Percentiles rank a stretch among this genome's conserved stretches.
These are phyloP conservation scores for Lasioglossum calceatum DNA, from an alignment of 2,888 invertebrate species.

Conservation along the genomic window DNA sequence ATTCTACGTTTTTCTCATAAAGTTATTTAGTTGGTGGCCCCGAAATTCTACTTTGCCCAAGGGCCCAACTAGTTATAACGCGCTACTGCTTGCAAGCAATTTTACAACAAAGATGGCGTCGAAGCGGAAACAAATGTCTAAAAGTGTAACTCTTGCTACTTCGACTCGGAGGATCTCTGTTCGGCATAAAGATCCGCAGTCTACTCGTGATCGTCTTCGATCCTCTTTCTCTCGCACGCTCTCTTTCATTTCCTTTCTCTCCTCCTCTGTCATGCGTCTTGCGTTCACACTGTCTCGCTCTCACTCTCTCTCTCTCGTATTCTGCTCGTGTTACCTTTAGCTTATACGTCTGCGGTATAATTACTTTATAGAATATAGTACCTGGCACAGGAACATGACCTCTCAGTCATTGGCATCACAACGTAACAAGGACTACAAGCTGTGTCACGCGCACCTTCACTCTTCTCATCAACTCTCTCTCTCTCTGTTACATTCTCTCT, in stretches of 20 bases:
- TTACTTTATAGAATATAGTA: constrained; percentile 81
- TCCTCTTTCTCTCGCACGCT: constrained; percentile 22
- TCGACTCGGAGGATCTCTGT: not conserved
- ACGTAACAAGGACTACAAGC: constrained; percentile 84
- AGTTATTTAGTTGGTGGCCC: no score
- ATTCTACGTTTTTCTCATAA: no score
- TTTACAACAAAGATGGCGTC: not conserved
- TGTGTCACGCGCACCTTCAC: constrained; percentile 77
- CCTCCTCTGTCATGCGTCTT: constrained; percentile 1
- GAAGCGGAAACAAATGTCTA: not conserved
- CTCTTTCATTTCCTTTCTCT: constrained; percentile 4
- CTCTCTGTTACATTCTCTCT: not conserved
- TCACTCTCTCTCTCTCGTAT: constrained; percentile 17
- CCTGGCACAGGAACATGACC: constrained; percentile 85
- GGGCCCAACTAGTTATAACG: no score
- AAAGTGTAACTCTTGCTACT: not conserved
- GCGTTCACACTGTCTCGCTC: not conserved
- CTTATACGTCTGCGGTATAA: constrained; percentile 76
- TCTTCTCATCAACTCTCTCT: constrained; percentile 29
- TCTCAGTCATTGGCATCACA: constrained; percentile 84
- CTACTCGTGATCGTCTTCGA: constrained; percentile 25
- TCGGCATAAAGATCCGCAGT: not conserved
- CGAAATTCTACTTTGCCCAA: no score
- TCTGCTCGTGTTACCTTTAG: constrained; percentile 67
- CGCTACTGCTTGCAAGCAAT: not conserved